Evolutionary conservation across 1,140 invertebrate genomes (phyloP).

Genomic region (Hydropsyche tenuis): DNA sequence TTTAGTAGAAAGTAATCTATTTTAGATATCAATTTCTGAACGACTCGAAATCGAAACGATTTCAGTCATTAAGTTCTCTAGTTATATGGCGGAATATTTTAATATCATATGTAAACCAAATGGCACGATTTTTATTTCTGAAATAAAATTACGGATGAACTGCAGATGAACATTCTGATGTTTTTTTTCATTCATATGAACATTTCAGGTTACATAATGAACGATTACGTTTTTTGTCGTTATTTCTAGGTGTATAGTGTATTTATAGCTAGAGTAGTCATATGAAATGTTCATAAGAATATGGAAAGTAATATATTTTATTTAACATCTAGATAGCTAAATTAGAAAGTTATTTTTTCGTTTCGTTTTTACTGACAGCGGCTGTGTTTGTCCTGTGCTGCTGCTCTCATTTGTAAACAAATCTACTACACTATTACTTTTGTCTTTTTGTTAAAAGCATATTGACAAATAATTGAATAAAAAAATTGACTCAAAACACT

Average conservation of each 20-base stretch:
- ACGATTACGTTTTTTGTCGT: not conserved
- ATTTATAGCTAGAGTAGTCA: slow-evolving; percentile 14
- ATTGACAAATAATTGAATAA: too few relatives aligned
- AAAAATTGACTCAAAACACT: too few relatives aligned
- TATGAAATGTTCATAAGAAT: slow-evolving; percentile 39
- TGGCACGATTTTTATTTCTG: too few relatives aligned
- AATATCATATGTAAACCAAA: too few relatives aligned
- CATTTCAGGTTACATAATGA: slow-evolving; percentile 24
- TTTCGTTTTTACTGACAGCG: slow-evolving; percentile 17
- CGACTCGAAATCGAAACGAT: too few relatives aligned
- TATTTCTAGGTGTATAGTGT: slow-evolving; percentile 30
- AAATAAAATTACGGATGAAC: slow-evolving; percentile 21
- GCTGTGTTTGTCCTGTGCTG: not conserved
- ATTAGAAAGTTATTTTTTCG: slow-evolving; percentile 24
- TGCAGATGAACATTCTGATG: slow-evolving; percentile 19
- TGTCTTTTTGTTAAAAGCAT: too few relatives aligned
- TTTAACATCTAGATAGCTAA: slow-evolving; percentile 36
- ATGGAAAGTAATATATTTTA: slow-evolving; percentile 30
- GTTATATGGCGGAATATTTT: too few relatives aligned
- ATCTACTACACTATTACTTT: too few relatives aligned
- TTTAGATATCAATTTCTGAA: too few relatives aligned
- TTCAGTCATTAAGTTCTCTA: too few relatives aligned
- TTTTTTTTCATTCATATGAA: slow-evolving; percentile 33
- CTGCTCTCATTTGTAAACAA: too few relatives aligned
- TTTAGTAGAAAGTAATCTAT: too few relatives aligned